phyloP scores from a whole-genome alignment of 2,888 invertebrate genomes.

The Patella ulyssiponensis region DNA sequence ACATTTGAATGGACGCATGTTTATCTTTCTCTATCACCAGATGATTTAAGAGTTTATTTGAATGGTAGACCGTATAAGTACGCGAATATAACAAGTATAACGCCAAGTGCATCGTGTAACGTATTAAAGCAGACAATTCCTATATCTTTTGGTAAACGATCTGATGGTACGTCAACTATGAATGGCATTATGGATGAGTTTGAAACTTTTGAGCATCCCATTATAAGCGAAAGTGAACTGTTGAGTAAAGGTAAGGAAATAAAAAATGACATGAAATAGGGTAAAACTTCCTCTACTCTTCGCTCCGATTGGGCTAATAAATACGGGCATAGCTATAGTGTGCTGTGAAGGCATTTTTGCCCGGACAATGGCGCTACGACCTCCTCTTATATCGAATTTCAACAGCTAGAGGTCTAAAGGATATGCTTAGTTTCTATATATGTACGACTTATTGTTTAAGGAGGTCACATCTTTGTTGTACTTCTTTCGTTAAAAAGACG shows the following conservation, averaged over 20 bases:
- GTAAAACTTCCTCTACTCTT: no score
- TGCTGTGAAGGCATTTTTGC: no score
- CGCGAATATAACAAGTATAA: background rate
- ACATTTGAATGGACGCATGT: slow-evolving; percentile 26
- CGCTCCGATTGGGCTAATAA: no score
- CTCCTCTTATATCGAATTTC: no score
- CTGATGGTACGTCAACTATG: slow-evolving; percentile 10
- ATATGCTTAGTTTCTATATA: no score
- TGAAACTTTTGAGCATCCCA: slow-evolving; percentile 10
- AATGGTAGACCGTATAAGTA: slow-evolving; percentile 14
- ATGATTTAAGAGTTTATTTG: slow-evolving; percentile 14
- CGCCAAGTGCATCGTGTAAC: background rate
- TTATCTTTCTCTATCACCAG: slow-evolving; percentile 15
- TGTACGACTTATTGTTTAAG: no score
- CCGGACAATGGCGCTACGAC: no score
- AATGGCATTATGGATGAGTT: slow-evolving; percentile 16
- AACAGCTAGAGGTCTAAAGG: no score
- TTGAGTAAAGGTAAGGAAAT: background rate
- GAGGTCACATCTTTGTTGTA: no score
- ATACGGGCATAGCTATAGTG: no score
- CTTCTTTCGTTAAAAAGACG: no score
- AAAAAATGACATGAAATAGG: no score
- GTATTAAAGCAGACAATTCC: slow-evolving; percentile 6
- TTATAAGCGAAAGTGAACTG: background rate
- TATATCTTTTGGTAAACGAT: slow-evolving; percentile 19